Evolutionary conservation across 2,888 invertebrate species (phyloP), one percentile per base, ranked within the genome.

Genomic region (Melitaea athalia): DNA sequence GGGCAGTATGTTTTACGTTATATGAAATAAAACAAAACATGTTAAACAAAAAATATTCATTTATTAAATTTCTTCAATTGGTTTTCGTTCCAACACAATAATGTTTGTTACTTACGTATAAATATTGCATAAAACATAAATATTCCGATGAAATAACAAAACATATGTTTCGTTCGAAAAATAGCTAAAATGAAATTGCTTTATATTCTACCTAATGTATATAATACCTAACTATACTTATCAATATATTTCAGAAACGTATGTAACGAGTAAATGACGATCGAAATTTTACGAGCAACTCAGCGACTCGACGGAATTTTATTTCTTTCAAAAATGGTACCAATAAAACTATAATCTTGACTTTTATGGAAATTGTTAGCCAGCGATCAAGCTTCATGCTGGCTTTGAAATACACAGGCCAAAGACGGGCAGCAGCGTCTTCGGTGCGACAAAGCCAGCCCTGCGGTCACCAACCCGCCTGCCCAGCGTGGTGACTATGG

Each of bases 291-390:
- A 72, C 60, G 68, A 70, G 64, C 72, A 71, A 43, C 62, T 14
- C 31, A 63, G 70, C 67, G 64, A 62, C 43, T 60, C 63, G 64
- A 31, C 61, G 59, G 62, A 62, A 59, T 68, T 70, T 67, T 73
- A 71, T 73, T 65, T 64, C 33, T 73, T 73, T 74, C 55, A 61
- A 72, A 74, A 72, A 75, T 66, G 57, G 65, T 69, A 15, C 64
- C 24, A 74, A 72, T 73, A 72, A 73, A 73, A 66, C 73, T 61
- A 57, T 38, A 38, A 38, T 38, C 38, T 38, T 38, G 0, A 70
- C 70, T 73, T 71, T 57, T 66, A 70, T 64, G 65, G 67, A 57
- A 67, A 38, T 38, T 38, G 38, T 38, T 65, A 59, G 73, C 63
- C 60, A 68, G 70, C 67, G 61, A 70, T 68, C 55, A 72, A 67